Percentiles rank a stretch among this genome's conserved stretches.
These are phyloP conservation scores for Meda fulgida DNA, from an alignment of 2,797 vertebrate genomes.

Conservation along the genomic window DNA sequence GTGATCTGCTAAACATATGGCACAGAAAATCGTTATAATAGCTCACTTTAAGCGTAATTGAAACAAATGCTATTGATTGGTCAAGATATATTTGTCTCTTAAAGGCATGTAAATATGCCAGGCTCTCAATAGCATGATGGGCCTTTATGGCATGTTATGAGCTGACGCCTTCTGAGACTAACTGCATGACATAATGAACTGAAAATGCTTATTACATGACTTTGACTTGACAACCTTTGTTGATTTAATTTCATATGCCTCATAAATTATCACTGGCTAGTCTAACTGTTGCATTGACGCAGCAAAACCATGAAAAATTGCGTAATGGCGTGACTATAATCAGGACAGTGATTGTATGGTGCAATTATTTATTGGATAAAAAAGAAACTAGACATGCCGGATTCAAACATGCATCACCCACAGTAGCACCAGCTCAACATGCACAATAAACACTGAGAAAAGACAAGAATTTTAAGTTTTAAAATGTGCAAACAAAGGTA, in stretches of 20 bases:
- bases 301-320: neutral
- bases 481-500: conserved; percentile 11
- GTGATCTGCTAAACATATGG: conserved; percentile 60
- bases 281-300: neutral
- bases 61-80: conserved; percentile 74
- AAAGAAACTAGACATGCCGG: neutral
- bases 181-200: conserved; percentile 29
- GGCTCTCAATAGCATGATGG: conserved; percentile 64
- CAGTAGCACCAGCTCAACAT: neutral
- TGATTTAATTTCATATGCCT: neutral
- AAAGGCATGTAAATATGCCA: conserved; percentile 72
- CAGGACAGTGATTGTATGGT: neutral
- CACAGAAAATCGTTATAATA: conserved; percentile 64
- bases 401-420: neutral
- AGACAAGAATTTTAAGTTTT: neutral
- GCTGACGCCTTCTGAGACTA: neutral
- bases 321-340: neutral
- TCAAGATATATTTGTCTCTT: conserved; percentile 60
- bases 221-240: conserved; percentile 2
- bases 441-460: neutral
- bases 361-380: neutral
- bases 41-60: conserved; percentile 72
- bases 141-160: conserved; percentile 67
- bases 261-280: neutral
- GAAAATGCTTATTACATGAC: conserved; percentile 24